Evolutionary conservation across 1,140 invertebrate species (phyloP), one percentile per base, ranked within the genome.

Genomic region (Homarus americanus): DNA sequence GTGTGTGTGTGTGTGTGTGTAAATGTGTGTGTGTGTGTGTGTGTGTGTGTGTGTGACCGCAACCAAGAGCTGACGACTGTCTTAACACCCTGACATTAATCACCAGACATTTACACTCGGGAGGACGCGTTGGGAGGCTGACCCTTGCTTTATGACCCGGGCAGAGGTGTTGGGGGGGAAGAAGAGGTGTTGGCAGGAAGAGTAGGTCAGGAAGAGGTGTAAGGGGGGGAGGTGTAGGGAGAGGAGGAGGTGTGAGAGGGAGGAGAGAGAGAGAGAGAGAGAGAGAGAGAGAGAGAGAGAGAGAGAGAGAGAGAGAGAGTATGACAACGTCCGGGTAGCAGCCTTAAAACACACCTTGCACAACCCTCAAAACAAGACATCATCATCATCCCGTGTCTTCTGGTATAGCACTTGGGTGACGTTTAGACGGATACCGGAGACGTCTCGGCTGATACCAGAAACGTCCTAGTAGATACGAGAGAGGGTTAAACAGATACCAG

Each of bases 31-130:
- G 38, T 63, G 53, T 63, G 53, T 63, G 53, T 63, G 53, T 63
- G 53, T 63, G 53, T 63, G 20, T 63, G 9, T 24, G 20, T 24
- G 20, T 24, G 58, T 15, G 58, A 20, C 4, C 3, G 58, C 20
- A 20, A 63, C 58, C 58, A 63, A 15, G 24, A 63, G 5, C 12
- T 69, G n/a, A 69, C 12, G 63, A 69, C 63, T 28, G 9, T 28
- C n/a, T 32, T 69, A 69, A 32, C 63, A 69, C 63, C n/a, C n/a
- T 69, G 63, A 69, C 63, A 69, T 69, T 69, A 69, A 69, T 69
- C 63, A 69, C 63, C n/a, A 69, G n/a, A 69, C 63, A 69, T 32
- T 69, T 69, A 69, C 63, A 76, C 36, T 20, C 40, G 73, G 40
- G 36, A 12, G 4, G 17, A 9, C 9, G 24, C 28, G 20, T 10